A percentile compares a stretch with the other conserved stretches of the same genome.
Evolutionary conservation across 2,888 invertebrate genomes (phyloP).

Genomic region (Lomographa bimaculata): DNA sequence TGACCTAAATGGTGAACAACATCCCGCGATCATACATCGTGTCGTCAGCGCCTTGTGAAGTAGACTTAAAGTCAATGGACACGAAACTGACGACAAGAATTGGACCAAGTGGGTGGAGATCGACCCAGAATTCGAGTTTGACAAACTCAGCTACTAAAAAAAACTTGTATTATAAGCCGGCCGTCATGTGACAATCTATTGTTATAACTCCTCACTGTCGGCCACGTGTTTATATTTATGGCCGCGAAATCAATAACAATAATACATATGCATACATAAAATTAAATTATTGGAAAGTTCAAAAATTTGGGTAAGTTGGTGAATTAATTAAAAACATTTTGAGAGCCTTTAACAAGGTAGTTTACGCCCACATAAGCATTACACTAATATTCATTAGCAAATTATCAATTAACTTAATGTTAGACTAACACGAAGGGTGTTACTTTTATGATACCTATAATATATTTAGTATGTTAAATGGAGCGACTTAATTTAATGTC

Average conservation of each 20-base stretch:
- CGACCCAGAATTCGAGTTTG: conserved; percentile 27
- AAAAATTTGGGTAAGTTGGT: no score
- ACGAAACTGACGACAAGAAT: conserved; percentile 23
- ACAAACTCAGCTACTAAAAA: conserved; percentile 15
- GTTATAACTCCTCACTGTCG: conserved; percentile 9
- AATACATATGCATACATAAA: no score
- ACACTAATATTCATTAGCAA: conserved; percentile 50
- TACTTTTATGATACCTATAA: no score
- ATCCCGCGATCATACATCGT: conserved; percentile 18
- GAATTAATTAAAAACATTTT: conserved; percentile 32
- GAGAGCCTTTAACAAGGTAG: conserved; percentile 41
- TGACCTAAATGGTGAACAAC: conserved; percentile 24
- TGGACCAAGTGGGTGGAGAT: conserved; percentile 30
- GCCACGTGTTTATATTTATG: no score
- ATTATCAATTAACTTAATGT: conserved; percentile 35
- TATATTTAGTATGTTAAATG: no score
- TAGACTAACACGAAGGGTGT: not conserved
- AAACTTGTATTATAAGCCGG: conserved; percentile 6
- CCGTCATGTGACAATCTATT: conserved; percentile 9
- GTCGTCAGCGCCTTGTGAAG: conserved; percentile 12
- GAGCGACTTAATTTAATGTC: no score
- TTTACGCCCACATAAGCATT: no score
- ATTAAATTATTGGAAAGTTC: no score
- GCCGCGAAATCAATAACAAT: no score
- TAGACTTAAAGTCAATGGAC: conserved; percentile 26